Evolutionary conservation across 2,797 vertebrate genomes (phyloP).

Genomic region (Natrix natrix): DNA sequence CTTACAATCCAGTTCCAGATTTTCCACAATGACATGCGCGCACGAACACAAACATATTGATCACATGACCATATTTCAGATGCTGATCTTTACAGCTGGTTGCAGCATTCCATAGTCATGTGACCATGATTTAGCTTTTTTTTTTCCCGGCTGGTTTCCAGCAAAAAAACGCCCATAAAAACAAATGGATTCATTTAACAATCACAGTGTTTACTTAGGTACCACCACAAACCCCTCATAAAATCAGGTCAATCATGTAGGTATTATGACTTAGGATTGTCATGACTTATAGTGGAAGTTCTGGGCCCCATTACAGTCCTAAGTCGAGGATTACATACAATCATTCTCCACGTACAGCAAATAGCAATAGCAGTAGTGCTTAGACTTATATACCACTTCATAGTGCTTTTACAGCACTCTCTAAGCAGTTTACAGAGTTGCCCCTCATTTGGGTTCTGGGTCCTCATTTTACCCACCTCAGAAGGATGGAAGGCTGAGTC

Average conservation of each 20-base stretch:
- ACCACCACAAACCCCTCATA: neutral
- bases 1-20: neutral
- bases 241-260: neutral
- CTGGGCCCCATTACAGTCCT: neutral
- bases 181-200: neutral
- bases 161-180: neutral
- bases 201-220: neutral
- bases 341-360: neutral
- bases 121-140: neutral
- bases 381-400: too few species aligned
- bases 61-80: neutral
- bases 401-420: too few species aligned
- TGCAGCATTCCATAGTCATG: neutral
- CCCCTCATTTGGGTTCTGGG: too few species aligned
- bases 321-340: neutral
- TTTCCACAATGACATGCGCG: rapidly evolving
- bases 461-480: too few species aligned
- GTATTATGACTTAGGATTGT: neutral
- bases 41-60: rapidly evolving
- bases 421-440: too few species aligned
- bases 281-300: neutral
- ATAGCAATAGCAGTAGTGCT: neutral
- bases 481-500: too few species aligned
- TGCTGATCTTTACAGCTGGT: neutral
- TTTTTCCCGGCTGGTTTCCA: neutral